These are phyloP conservation scores for Amblyornis subalaris DNA, from an alignment of 2,113 vertebrate species.

Conservation along the genomic window DNA sequence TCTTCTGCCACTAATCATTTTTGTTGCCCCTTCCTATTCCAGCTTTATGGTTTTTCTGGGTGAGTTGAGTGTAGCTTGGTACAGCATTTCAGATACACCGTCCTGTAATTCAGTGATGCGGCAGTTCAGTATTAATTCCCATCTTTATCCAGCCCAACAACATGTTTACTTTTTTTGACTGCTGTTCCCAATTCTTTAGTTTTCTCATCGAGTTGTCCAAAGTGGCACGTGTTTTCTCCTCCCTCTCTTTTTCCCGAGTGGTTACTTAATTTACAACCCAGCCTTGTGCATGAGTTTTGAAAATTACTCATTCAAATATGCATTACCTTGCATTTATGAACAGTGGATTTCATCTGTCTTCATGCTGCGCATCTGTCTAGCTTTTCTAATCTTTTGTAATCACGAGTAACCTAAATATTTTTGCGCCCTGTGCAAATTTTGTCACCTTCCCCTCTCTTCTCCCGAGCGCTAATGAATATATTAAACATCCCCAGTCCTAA, in stretches of 20 bases:
- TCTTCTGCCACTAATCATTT: conserved; percentile 20
- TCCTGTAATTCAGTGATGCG: neutral
- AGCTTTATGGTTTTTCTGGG: neutral
- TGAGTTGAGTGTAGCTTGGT: neutral
- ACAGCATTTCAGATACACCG: neutral
- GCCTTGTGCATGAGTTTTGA: conserved; percentile 34
- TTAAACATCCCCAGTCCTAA: conserved; percentile 7
- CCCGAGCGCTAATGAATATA: neutral
- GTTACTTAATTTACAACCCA: conserved; percentile 42
- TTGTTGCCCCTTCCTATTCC: conserved; percentile 22
- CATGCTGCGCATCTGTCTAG: conserved; percentile 28
- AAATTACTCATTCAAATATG: conserved; percentile 58
- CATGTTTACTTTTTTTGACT: neutral
- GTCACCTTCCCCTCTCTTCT: conserved; percentile 31
- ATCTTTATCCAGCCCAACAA: neutral
- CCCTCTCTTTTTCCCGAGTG: neutral
- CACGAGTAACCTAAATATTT: conserved; percentile 51
- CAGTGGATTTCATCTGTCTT: conserved; percentile 51
- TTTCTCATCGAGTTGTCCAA: neutral
- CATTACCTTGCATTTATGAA: conserved; percentile 54
- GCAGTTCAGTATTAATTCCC: neutral
- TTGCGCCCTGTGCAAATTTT: conserved; percentile 46
- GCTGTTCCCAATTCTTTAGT: neutral
- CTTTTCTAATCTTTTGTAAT: conserved; percentile 53
- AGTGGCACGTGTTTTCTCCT: neutral